A percentile compares a stretch with the other conserved stretches of the same genome.
phyloP scores from a whole-genome alignment of 1,140 invertebrate species.

The Eriosoma lanigerum region DNA sequence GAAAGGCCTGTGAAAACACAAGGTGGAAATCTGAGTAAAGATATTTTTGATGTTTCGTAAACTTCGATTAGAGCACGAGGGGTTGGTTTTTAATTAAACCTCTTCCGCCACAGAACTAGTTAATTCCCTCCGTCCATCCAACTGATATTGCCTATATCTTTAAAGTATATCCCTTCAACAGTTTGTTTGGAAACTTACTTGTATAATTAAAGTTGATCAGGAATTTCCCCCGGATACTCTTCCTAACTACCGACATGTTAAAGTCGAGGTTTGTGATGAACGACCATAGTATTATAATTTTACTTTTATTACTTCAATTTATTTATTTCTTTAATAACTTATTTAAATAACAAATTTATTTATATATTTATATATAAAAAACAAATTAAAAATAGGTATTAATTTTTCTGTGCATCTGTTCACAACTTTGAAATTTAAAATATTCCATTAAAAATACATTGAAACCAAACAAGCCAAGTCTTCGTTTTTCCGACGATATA shows the following conservation, averaged over 20 bases:
- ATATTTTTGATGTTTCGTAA: conserved; percentile 46
- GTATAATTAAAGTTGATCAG: conserved; percentile 42
- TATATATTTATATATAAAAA: too few species aligned
- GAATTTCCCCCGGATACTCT: conserved; percentile 15
- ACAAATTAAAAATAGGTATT: too few species aligned
- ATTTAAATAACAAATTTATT: too few species aligned
- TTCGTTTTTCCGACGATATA: too few species aligned
- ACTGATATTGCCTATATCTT: background rate
- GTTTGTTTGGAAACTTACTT: conserved; percentile 31
- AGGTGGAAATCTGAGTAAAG: conserved; percentile 14
- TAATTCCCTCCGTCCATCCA: background rate
- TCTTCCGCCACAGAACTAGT: background rate
- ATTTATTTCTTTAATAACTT: background rate
- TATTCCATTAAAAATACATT: background rate
- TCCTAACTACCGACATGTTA: background rate
- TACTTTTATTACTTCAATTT: background rate
- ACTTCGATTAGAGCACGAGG: conserved; percentile 31
- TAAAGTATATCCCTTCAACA: conserved; percentile 11
- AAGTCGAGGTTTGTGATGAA: conserved; percentile 13
- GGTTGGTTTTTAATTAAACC: conserved; percentile 48
- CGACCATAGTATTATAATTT: conserved; percentile 14
- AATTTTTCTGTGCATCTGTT: background rate
- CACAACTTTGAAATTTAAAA: background rate
- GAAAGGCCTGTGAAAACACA: background rate
- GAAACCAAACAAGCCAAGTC: too few species aligned